Evolutionary conservation across 2,797 vertebrate genomes (phyloP), one percentile per base, ranked within the genome.

Genomic region (Psittacula echo): DNA sequence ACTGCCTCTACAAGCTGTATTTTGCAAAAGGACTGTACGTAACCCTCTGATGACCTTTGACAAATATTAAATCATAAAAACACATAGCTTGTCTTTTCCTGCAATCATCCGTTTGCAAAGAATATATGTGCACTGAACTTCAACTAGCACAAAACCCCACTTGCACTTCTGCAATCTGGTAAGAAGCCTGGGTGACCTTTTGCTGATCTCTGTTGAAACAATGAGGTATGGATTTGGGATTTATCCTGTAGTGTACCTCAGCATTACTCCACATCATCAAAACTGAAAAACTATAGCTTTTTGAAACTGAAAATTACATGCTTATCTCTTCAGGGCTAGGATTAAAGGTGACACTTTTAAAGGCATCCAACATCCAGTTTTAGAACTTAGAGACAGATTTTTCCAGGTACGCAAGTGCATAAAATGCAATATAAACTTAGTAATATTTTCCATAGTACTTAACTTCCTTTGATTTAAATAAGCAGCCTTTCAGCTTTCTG

Each of bases 171-270:
- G 50, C 47, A 77, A 92, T 75, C 73, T 75, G 79, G 4, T 87
- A 86, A 92, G 84, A 85, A 74, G 61, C 11, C 23, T 71, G 58
- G 5, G 54, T 91, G 90, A 91, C 62, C 81, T 95, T 87, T 79
- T 83, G 44, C 56, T 87, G 84, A 71, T 93, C 76, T 84, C 73
- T 78, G 53, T 78, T 64, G 50, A 81, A 93, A 88, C 60, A 72
- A 78, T 56, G 64, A 91, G 78, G 53, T 54, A 87, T 39, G 5
- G 80, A 75, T n/a, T 53, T 85, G 39, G 58, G 76, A 78, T 78
- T 91, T 66, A 89, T 67, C 73, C 76, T 87, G 53, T 37, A 87
- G 45, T 41, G 85, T 27, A 78, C 58, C 65, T 80, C 56, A 87
- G 39, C 70, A 87, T 30, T 67, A 74, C 24, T 64, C 47, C 58